phyloP scores from a whole-genome alignment of 2,113 vertebrate species.

The Bucco capensis region DNA sequence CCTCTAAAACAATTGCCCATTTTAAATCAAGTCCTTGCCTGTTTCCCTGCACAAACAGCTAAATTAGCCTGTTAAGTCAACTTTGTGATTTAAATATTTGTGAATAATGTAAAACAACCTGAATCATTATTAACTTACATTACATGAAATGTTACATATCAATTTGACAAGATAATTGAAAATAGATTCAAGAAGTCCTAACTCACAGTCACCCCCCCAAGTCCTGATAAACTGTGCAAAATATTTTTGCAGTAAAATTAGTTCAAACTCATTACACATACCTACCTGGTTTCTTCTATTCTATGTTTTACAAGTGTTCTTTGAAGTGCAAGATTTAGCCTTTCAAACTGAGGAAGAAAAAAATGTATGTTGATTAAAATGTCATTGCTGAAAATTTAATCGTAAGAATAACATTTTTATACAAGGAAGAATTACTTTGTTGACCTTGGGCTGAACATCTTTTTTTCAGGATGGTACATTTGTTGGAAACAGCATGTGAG shows the following conservation, averaged over 20 bases:
- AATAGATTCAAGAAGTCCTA: background rate
- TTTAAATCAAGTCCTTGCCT: background rate
- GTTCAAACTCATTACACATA: background rate
- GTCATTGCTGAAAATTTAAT: background rate
- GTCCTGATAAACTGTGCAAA: background rate
- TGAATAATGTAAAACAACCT: background rate
- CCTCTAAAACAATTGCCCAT: background rate
- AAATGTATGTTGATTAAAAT: constrained; percentile 1
- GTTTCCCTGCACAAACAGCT: background rate
- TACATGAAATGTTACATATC: background rate
- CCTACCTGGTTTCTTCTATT: constrained; percentile 83
- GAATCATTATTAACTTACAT: background rate
- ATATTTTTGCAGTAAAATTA: background rate
- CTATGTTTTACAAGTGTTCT: constrained; percentile 81
- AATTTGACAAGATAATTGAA: background rate
- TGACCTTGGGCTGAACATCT: background rate
- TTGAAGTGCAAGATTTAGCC: constrained; percentile 85
- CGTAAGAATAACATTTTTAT: background rate
- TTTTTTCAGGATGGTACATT: background rate
- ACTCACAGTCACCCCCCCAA: background rate
- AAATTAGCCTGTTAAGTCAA: background rate
- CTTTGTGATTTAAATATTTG: background rate
- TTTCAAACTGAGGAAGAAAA: constrained; percentile 82
- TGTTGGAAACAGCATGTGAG: background rate
- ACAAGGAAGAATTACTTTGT: background rate